Conservation (phyloP, 1,140 invertebrate genomes). For the Papilio dardanus region DNA sequence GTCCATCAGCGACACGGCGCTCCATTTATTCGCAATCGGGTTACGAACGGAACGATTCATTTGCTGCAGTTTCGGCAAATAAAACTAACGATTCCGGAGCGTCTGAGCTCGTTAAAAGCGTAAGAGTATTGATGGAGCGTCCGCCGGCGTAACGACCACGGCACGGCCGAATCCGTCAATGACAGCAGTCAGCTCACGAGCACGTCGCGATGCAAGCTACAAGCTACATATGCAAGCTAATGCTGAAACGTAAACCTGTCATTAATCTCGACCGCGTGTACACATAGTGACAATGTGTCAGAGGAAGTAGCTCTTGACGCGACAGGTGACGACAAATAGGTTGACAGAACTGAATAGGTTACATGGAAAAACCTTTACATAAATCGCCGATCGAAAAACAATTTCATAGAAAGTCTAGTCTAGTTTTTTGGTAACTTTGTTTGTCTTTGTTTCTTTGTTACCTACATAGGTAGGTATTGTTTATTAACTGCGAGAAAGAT, state of each 20-base stretch:
- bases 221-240: constrained; percentile 34
- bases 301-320: background rate
- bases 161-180: constrained; percentile 64
- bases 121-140: constrained; percentile 62
- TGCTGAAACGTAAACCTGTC: constrained; percentile 24
- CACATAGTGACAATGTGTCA: background rate
- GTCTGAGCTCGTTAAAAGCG: constrained; percentile 63
- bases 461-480: background rate
- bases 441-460: too few relatives aligned
- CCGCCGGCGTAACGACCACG: constrained; percentile 61
- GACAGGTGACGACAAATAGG: constrained; percentile 7
- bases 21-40: constrained; percentile 29
- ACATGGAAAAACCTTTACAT: background rate
- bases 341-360: background rate
- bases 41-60: constrained; percentile 41
- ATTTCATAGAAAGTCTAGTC: background rate
- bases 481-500: background rate
- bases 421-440: too few relatives aligned
- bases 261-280: constrained; percentile 19
- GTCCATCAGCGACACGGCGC: constrained; percentile 7
- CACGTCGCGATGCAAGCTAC: constrained; percentile 43
- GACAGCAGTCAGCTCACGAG: constrained; percentile 54
- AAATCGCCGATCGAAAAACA: background rate
- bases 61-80: constrained; percentile 48
- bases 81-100: constrained; percentile 52